Percentiles rank a stretch among this genome's conserved stretches.
Evolutionary conservation across 2,888 invertebrate species (phyloP).

Genomic region (Andrena chrysosceles): DNA sequence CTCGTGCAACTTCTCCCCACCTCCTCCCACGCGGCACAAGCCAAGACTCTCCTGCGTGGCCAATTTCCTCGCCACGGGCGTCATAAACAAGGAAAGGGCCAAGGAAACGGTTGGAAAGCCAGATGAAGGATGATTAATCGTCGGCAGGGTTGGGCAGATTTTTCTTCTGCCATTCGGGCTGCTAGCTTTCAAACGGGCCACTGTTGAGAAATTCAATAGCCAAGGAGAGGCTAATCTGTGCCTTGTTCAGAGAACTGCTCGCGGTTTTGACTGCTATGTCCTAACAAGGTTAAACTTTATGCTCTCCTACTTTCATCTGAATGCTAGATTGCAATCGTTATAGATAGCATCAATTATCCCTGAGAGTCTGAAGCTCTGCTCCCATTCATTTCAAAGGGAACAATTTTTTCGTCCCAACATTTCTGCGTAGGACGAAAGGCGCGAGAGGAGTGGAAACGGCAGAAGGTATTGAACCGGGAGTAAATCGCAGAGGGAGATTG

Average conservation of each 20-base stretch:
- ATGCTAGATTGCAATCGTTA: background rate
- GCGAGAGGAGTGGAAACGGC: background rate
- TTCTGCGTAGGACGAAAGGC: background rate
- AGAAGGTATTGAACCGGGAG: conserved; percentile 8
- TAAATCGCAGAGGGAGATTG: conserved; percentile 19
- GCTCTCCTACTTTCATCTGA: background rate
- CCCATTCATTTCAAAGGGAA: background rate
- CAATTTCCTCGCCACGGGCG: conserved; percentile 30
- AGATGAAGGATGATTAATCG: conserved; percentile 62
- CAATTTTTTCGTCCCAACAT: background rate
- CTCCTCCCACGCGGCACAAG: background rate
- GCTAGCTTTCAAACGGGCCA: background rate
- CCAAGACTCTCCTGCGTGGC: conserved; percentile 17
- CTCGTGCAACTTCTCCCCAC: conserved; percentile 59
- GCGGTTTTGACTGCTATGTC: background rate
- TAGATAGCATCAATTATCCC: background rate
- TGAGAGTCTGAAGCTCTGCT: background rate
- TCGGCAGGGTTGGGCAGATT: background rate
- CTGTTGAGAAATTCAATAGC: background rate
- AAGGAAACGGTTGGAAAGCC: conserved; percentile 34
- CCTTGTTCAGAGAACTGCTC: background rate
- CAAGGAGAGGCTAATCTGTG: background rate
- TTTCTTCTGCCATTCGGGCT: background rate
- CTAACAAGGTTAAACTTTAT: background rate
- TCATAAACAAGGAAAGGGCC: conserved; percentile 41